phyloP scores from a whole-genome alignment of 2,797 vertebrate species.

The Emydoidea blandingii region DNA sequence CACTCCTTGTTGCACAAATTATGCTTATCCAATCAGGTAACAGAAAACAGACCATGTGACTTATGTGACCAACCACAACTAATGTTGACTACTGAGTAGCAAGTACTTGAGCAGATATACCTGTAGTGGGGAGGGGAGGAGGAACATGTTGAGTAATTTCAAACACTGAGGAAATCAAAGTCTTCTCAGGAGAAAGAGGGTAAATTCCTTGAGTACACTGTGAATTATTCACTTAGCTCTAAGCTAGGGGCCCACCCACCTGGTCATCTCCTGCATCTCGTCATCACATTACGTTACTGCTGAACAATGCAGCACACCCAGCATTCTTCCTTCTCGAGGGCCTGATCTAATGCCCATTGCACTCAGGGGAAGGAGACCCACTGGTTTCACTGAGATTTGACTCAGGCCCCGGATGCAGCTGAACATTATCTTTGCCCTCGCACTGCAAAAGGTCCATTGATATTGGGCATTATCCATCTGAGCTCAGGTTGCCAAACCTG shows the following conservation, averaged over 20 bases:
- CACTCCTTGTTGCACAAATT: neutral
- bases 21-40: neutral
- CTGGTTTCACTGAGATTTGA: neutral
- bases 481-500: neutral
- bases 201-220: neutral
- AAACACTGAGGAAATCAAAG: neutral
- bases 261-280: neutral
- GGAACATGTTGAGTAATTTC: neutral
- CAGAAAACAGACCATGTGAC: neutral
- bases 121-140: neutral
- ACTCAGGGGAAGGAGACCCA: neutral
- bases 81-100: fast-evolving
- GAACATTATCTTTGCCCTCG: fast-evolving
- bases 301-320: fast-evolving
- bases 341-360: neutral
- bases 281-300: neutral
- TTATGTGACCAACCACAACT: neutral
- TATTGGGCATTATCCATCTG: fast-evolving
- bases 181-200: neutral
- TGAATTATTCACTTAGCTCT: neutral
- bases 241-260: fast-evolving
- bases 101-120: neutral
- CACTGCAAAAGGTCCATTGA: neutral
- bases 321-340: neutral
- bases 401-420: neutral